These are phyloP conservation scores for Dione juno DNA, from an alignment of 2,888 invertebrate genomes.

Conservation along the genomic window DNA sequence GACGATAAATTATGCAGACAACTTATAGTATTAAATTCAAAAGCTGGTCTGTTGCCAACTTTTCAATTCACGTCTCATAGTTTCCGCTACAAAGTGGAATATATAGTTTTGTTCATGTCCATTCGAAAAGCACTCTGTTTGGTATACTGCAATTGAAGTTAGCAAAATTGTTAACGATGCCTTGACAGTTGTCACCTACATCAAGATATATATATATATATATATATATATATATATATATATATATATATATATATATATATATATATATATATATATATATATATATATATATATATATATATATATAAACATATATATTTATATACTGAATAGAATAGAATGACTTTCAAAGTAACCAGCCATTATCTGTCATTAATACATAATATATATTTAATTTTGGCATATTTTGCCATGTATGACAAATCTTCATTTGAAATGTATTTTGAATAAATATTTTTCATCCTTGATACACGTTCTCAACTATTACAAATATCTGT, in stretches of 20 bases:
- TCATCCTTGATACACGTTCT: neutral
- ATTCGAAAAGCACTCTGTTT: neutral
- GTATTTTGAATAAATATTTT: neutral
- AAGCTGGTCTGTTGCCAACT: constrained; percentile 35
- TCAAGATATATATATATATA: too few species aligned
- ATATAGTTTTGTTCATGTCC: neutral
- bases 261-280: too few species aligned
- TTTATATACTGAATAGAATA: too few species aligned
- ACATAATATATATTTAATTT: too few species aligned
- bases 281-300: too few species aligned
- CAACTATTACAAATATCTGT: neutral
- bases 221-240: too few species aligned
- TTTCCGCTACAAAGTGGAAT: constrained; percentile 25
- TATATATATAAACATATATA: too few species aligned
- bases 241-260: too few species aligned
- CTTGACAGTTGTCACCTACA: neutral
- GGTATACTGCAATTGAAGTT: neutral
- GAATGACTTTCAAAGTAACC: too few species aligned
- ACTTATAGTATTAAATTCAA: constrained; percentile 34
- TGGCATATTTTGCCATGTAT: too few species aligned
- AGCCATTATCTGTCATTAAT: too few species aligned
- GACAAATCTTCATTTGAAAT: neutral
- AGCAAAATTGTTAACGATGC: neutral
- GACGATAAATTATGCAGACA: constrained; percentile 31
- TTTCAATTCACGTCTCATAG: constrained; percentile 18